A percentile compares a stretch with the other conserved stretches of the same genome.
Evolutionary conservation across 2,888 invertebrate species (phyloP).

Genomic region (Thymelicus acteon): DNA sequence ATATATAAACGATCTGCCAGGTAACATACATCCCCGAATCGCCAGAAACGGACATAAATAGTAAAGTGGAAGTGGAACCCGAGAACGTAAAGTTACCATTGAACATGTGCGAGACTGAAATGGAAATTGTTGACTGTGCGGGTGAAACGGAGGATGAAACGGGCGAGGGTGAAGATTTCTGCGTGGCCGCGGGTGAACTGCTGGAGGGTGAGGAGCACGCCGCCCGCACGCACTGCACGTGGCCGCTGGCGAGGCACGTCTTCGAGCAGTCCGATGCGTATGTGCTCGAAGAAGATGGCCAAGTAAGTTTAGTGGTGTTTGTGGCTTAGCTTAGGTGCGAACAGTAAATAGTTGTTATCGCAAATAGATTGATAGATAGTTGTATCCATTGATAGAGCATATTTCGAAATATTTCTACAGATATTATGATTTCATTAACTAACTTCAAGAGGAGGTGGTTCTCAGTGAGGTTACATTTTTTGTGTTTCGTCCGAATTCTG

Average conservation of each 20-base stretch:
- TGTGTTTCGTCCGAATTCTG: no score
- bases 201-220: conserved; percentile 48
- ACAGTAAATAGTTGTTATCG: no score
- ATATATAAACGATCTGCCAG: conserved; percentile 28
- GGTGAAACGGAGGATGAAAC: neutral
- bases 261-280: conserved; percentile 44
- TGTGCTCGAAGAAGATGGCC: conserved; percentile 60
- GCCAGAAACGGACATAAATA: conserved; percentile 3
- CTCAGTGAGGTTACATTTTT: no score
- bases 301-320: conserved; percentile 44
- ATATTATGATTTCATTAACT: no score
- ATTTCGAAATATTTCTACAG: no score
- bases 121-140: conserved; percentile 5
- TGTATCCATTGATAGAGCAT: no score
- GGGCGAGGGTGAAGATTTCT: neutral
- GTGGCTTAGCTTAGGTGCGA: no score
- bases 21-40: conserved; percentile 37
- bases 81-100: conserved; percentile 28
- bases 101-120: conserved; percentile 3
- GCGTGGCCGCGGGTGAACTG: conserved; percentile 18
- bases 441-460: no score
- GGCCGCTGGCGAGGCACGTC: conserved; percentile 61
- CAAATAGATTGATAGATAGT: no score
- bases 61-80: neutral
- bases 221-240: conserved; percentile 79